These are phyloP conservation scores for Limnodromus scolopaceus DNA, from an alignment of 2,797 vertebrate genomes.

Conservation along the genomic window DNA sequence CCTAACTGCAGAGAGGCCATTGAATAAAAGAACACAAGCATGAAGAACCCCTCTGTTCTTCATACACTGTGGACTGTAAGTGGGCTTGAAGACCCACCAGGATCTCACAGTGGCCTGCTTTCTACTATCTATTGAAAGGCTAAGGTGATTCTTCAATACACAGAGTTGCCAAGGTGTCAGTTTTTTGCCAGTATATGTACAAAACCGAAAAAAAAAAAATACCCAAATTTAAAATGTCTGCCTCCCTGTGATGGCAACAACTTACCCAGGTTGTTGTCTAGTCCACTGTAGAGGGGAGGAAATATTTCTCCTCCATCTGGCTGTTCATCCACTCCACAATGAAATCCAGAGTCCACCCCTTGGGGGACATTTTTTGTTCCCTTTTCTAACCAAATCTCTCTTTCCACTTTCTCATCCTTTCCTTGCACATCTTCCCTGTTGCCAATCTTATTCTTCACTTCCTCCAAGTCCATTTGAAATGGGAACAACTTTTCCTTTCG, in stretches of 20 bases:
- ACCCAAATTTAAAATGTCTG: background rate
- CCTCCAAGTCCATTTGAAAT: background rate
- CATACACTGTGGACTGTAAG: background rate
- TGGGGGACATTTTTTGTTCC: background rate
- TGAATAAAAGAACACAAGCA: slow-evolving; percentile 40
- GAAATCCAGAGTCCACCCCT: background rate
- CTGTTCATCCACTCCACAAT: background rate
- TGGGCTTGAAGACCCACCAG: background rate
- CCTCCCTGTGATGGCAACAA: background rate
- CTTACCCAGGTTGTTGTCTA: background rate
- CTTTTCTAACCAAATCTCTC: background rate
- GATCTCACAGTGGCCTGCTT: background rate
- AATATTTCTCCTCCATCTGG: background rate
- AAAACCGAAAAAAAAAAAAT: background rate
- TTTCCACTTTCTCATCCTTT: background rate
- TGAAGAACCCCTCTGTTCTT: slow-evolving; percentile 35
- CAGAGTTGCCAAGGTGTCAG: background rate
- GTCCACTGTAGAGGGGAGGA: background rate
- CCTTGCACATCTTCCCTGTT: background rate
- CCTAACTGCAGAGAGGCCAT: slow-evolving; percentile 33
- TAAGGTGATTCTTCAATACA: background rate
- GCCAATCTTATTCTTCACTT: background rate
- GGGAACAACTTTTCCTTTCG: background rate
- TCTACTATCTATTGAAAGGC: background rate
- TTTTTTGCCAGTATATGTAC: background rate